Conservation (phyloP, 2,797 vertebrate genomes). For the Acomys russatus region DNA sequence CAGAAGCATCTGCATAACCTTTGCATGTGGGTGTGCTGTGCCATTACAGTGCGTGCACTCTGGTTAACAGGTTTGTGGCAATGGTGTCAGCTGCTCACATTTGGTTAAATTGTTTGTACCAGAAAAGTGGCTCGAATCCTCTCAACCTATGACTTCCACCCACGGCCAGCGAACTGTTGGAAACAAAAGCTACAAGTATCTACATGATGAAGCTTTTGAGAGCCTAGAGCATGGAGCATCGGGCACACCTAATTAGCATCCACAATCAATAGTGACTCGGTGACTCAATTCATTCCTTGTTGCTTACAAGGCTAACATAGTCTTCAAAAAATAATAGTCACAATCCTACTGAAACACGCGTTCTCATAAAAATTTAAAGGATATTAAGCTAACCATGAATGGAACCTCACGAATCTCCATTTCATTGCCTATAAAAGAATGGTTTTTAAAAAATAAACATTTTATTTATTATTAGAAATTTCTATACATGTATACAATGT, state of each 20-base stretch:
- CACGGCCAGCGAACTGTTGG: background rate
- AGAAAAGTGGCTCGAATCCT: background rate
- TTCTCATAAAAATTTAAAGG: background rate
- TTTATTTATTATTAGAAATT: background rate
- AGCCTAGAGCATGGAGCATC: background rate
- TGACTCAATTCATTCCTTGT: background rate
- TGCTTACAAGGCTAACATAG: background rate
- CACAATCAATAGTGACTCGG: background rate
- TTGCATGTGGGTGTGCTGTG: background rate
- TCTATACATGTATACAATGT: background rate
- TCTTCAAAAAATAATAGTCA: background rate
- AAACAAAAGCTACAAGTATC: background rate
- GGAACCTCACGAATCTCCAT: background rate
- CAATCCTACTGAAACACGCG: background rate
- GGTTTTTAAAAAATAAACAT: background rate
- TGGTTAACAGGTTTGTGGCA: background rate
- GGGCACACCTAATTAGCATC: background rate
- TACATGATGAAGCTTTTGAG: background rate
- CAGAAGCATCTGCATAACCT: background rate
- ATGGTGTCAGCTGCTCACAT: background rate
- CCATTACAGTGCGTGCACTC: background rate
- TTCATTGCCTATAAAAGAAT: background rate
- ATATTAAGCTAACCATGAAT: background rate
- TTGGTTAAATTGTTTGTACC: background rate
- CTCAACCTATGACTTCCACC: background rate